Evolutionary conservation across 2,888 invertebrate genomes (phyloP).

Genomic region (Pterostichus madidus): DNA sequence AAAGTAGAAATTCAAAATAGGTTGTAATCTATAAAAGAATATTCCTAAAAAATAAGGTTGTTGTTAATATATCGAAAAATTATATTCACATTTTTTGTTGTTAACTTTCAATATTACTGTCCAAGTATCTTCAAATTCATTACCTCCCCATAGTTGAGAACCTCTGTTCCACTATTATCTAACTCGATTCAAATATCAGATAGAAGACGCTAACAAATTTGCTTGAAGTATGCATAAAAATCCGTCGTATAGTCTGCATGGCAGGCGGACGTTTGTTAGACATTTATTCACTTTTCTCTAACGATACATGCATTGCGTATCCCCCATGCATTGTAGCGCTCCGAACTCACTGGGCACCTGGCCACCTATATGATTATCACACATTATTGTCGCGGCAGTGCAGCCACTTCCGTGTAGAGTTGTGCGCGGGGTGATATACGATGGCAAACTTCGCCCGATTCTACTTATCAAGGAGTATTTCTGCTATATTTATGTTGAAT

Average conservation of each 20-base stretch:
- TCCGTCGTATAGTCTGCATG: neutral
- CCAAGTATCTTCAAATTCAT: neutral
- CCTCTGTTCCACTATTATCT: neutral
- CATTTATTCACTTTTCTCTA: neutral
- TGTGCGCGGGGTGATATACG: conserved; percentile 28
- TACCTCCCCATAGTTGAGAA: neutral
- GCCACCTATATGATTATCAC: conserved; percentile 49
- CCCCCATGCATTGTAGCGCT: conserved; percentile 8
- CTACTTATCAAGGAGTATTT: conserved; percentile 24
- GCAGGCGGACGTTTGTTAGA: conserved; percentile 1
- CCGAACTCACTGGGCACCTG: neutral
- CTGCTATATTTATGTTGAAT: conserved; percentile 31
- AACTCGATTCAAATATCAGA: conserved; percentile 5
- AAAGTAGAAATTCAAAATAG: too few relatives aligned
- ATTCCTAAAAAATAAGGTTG: too few relatives aligned
- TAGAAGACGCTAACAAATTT: conserved; percentile 5
- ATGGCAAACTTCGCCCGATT: conserved; percentile 27
- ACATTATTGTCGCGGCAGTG: conserved; percentile 52
- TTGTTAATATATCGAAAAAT: too few relatives aligned
- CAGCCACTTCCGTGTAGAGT: conserved; percentile 32
- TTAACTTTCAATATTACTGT: too few relatives aligned
- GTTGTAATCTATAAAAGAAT: too few relatives aligned
- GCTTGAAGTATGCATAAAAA: neutral
- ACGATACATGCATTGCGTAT: conserved; percentile 15
- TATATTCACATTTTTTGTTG: too few relatives aligned